A percentile compares a stretch with the other conserved stretches of the same genome.
phyloP scores from a whole-genome alignment of 2,888 invertebrate genomes.

The Pseudococcus longispinus region DNA sequence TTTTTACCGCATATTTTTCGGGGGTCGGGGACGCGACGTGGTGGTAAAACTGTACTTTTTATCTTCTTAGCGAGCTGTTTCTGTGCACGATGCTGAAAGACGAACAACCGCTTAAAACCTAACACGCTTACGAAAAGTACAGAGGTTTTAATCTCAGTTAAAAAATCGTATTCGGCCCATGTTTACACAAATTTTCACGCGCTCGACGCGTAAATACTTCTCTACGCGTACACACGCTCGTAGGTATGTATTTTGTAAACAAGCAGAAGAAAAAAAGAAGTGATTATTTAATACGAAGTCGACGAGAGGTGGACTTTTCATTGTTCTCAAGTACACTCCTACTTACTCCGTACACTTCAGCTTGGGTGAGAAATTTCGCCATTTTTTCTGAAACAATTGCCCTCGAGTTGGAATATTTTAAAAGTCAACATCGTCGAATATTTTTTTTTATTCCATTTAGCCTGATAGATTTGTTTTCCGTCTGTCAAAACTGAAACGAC shows the following conservation, averaged over 20 bases:
- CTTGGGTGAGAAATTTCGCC: neutral
- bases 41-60: neutral
- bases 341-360: neutral
- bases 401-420: slow-evolving; percentile 18
- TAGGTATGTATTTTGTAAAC: too few relatives aligned
- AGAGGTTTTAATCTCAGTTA: neutral
- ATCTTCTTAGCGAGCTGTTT: neutral
- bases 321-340: neutral
- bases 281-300: neutral
- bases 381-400: neutral
- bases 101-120: neutral
- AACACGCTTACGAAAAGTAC: neutral
- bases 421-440: neutral
- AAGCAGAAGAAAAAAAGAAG: neutral
- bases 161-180: neutral
- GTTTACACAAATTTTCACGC: neutral
- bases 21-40: neutral
- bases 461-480: slow-evolving; percentile 34
- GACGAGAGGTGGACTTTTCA: neutral
- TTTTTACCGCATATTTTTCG: neutral
- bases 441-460: slow-evolving; percentile 8
- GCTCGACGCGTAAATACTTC: neutral
- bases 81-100: neutral
- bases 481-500: slow-evolving; percentile 33
- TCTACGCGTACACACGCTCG: neutral